Evolutionary conservation across 1,140 invertebrate genomes (phyloP).

Genomic region (Latrodectus geometricus): DNA sequence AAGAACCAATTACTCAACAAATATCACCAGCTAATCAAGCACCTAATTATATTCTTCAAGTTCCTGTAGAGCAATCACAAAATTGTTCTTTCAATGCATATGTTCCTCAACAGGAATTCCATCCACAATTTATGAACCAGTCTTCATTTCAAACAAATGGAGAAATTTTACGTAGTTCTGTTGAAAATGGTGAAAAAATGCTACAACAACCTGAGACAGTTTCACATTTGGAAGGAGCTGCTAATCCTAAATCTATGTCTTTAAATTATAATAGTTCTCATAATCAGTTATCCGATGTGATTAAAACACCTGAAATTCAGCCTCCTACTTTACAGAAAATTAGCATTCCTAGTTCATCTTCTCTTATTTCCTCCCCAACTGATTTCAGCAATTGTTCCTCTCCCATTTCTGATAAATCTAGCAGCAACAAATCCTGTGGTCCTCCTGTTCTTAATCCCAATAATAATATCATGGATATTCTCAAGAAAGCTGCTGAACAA

Average conservation of each 20-base stretch:
- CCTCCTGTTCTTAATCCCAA: conserved; percentile 9
- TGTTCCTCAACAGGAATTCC: conserved; percentile 32
- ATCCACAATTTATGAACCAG: conserved; percentile 30
- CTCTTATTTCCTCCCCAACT: neutral
- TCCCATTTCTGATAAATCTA: conserved; percentile 25
- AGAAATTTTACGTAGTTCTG: neutral
- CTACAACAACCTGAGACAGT: neutral
- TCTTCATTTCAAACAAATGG: conserved; percentile 6
- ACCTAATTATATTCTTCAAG: conserved; percentile 46
- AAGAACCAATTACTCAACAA: conserved; percentile 15
- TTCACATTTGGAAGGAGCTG: neutral
- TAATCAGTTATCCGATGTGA: neutral
- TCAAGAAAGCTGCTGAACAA: conserved; percentile 59
- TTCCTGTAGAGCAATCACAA: conserved; percentile 40
- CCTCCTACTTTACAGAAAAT: neutral
- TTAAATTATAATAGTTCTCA: neutral
- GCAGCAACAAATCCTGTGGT: neutral
- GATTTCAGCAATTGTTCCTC: conserved; percentile 9
- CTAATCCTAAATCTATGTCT: neutral
- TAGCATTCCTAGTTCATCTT: neutral
- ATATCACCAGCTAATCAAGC: conserved; percentile 13
- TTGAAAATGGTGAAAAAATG: neutral
- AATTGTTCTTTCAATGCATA: conserved; percentile 23
- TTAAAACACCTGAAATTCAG: neutral
- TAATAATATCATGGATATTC: conserved; percentile 28